Percentiles rank a stretch among this genome's conserved stretches.
These are phyloP conservation scores for Nettapus auritus DNA, from an alignment of 2,113 vertebrate genomes.

Conservation along the genomic window DNA sequence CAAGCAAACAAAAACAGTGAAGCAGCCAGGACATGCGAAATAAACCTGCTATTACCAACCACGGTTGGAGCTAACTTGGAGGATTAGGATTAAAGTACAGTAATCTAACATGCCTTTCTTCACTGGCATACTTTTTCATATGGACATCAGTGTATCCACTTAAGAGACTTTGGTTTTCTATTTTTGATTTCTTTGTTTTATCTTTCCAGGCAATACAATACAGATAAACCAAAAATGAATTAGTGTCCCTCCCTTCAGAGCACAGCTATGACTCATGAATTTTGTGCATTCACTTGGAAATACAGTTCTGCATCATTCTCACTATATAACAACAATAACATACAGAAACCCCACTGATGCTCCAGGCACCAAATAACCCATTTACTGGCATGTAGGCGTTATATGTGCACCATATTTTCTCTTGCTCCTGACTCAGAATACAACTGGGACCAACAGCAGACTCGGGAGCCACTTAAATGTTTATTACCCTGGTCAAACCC, in stretches of 20 bases:
- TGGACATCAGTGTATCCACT: background rate
- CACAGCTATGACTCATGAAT: conserved; percentile 12
- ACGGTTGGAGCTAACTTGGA: background rate
- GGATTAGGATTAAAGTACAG: background rate
- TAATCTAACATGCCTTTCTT: background rate
- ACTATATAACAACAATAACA: background rate
- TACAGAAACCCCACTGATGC: background rate
- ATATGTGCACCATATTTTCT: background rate
- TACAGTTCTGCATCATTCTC: background rate
- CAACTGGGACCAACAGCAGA: background rate
- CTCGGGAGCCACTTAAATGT: background rate
- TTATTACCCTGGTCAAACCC: background rate
- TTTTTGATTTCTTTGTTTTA: background rate
- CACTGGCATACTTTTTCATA: background rate
- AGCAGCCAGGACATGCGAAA: background rate
- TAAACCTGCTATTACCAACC: background rate
- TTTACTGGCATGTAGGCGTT: background rate
- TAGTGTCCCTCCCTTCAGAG: conserved; percentile 6
- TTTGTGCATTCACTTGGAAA: conserved; percentile 20
- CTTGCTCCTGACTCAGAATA: background rate
- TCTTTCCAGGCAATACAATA: background rate
- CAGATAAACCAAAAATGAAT: background rate
- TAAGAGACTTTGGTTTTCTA: background rate
- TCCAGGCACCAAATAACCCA: conserved; percentile 27
- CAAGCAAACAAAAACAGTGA: background rate